Conservation (phyloP, 2,888 invertebrate species). For the Drosophila parthenogenetica region DNA sequence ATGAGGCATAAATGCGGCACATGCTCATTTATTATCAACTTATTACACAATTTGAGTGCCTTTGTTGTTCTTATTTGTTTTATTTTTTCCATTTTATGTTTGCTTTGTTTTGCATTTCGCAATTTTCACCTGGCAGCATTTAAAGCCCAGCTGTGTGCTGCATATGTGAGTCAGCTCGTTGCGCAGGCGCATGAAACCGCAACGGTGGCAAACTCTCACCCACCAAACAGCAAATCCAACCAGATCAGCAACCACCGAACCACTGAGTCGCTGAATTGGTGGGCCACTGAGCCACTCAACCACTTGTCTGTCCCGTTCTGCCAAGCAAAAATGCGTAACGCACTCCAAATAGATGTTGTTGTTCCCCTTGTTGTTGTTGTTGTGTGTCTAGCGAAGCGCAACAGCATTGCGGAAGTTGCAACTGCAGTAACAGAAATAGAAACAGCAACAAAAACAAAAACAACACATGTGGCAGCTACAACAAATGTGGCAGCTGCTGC, state of each 20-base stretch:
- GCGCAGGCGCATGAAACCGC: slow-evolving; percentile 66
- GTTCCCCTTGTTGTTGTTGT: slow-evolving; percentile 26
- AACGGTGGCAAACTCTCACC: slow-evolving; percentile 58
- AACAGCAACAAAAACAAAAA: slow-evolving; percentile 1
- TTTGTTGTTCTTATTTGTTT: slow-evolving; percentile 7
- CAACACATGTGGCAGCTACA: slow-evolving; percentile 53
- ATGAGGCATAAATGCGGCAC: slow-evolving; percentile 72
- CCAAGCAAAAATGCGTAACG: slow-evolving; percentile 64
- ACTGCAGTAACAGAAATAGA: slow-evolving; percentile 34
- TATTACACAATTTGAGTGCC: slow-evolving; percentile 68
- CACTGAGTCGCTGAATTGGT: neutral
- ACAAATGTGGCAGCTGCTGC: slow-evolving; percentile 50
- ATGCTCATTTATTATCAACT: slow-evolving; percentile 71
- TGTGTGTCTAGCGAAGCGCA: slow-evolving; percentile 69
- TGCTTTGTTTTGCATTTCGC: slow-evolving; percentile 54
- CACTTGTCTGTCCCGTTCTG: slow-evolving; percentile 53
- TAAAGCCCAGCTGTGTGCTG: slow-evolving; percentile 28
- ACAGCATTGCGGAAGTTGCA: slow-evolving; percentile 76
- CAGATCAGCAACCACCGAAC: neutral
- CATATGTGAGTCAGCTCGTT: slow-evolving; percentile 57
- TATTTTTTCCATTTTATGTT: too few species aligned
- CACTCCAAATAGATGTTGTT: slow-evolving; percentile 64
- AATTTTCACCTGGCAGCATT: slow-evolving; percentile 72
- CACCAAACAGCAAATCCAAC: slow-evolving; percentile 26
- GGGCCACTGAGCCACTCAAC: neutral